These are phyloP conservation scores for Myocastor coypus DNA, from an alignment of 2,113 vertebrate genomes.

Conservation along the genomic window DNA sequence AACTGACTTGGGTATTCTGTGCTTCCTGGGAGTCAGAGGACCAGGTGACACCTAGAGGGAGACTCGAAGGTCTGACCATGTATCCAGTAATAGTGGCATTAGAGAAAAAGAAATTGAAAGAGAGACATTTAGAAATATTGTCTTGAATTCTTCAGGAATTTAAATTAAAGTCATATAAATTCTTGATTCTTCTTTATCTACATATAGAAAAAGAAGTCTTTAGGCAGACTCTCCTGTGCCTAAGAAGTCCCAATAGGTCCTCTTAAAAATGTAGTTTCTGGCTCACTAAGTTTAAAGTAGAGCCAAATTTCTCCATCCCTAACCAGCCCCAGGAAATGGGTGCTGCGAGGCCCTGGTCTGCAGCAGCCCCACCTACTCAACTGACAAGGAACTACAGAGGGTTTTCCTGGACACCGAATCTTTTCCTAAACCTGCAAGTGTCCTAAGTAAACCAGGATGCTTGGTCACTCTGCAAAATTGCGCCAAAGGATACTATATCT, in stretches of 20 bases:
- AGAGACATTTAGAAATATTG: conserved; percentile 11
- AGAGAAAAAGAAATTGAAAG: background rate
- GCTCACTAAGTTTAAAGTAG: background rate
- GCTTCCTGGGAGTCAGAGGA: background rate
- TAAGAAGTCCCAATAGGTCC: background rate
- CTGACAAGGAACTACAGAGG: background rate
- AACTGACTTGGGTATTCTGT: background rate
- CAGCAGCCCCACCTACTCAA: background rate
- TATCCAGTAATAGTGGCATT: background rate
- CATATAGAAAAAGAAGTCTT: too few relatives aligned
- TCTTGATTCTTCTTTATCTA: background rate
- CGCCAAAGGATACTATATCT: background rate
- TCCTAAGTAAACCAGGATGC: background rate
- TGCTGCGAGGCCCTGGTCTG: background rate
- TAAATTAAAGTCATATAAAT: background rate
- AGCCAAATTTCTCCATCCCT: background rate
- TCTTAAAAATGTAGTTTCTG: background rate
- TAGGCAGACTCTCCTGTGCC: background rate
- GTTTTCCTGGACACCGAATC: background rate
- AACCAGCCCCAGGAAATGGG: background rate
- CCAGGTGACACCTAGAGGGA: background rate
- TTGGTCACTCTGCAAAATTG: background rate
- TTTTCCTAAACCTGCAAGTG: background rate
- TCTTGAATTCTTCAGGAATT: background rate
- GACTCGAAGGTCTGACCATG: background rate